Conservation (phyloP, 2,888 invertebrate genomes). For the Rotaria sp. region DNA sequence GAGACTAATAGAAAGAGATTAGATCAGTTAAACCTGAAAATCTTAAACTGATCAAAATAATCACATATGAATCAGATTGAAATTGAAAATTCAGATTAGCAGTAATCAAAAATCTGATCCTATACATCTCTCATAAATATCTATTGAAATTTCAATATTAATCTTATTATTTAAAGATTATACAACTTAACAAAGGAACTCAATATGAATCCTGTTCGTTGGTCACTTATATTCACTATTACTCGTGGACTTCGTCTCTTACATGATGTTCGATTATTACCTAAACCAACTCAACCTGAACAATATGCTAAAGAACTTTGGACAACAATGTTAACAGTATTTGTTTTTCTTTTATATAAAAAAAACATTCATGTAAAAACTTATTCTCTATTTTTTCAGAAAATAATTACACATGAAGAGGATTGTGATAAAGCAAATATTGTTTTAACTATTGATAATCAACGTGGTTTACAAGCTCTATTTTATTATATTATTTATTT, state of each 20-base stretch:
- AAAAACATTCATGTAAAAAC: no score
- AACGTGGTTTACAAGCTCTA: constrained; percentile 2
- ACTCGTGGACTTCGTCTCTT: background rate
- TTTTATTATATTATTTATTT: constrained; percentile 21
- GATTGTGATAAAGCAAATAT: background rate
- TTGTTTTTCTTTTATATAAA: background rate
- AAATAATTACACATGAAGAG: background rate
- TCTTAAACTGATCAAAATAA: no score
- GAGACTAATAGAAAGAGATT: no score
- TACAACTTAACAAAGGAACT: no score
- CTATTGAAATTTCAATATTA: no score
- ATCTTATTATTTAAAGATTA: no score
- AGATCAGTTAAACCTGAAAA: no score
- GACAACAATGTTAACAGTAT: background rate
- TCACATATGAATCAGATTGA: no score
- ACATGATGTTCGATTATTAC: background rate
- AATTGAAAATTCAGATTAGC: no score
- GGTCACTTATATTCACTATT: background rate
- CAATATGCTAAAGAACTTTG: constrained; percentile 5
- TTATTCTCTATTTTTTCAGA: no score
- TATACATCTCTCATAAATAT: no score
- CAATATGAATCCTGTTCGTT: background rate
- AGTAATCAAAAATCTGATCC: no score
- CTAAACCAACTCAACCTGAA: background rate
- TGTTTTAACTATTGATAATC: background rate